Conservation (phyloP, 2,888 invertebrate species). For the Himalopsyche tibetana region DNA sequence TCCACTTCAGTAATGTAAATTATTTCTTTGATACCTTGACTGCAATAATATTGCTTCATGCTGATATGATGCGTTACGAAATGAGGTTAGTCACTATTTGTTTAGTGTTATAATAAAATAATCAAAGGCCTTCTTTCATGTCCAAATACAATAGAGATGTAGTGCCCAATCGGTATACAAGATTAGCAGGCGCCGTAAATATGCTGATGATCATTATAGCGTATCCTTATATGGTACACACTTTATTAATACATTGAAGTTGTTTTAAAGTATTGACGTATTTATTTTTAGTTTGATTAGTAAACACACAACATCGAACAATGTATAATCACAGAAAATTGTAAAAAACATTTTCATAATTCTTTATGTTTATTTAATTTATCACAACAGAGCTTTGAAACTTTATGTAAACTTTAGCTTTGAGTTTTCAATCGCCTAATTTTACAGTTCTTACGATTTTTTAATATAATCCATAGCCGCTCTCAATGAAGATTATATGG, state of each 20-base stretch:
- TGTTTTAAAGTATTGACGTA: too few species aligned
- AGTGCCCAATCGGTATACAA: slow-evolving; percentile 10
- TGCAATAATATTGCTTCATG: background rate
- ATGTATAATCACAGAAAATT: too few species aligned
- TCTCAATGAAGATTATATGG: too few species aligned
- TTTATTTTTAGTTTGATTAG: too few species aligned
- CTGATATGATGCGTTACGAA: background rate
- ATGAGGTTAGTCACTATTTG: background rate
- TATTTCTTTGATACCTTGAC: slow-evolving; percentile 10
- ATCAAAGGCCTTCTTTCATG: slow-evolving; percentile 17
- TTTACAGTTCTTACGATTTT: too few species aligned
- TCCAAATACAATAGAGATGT: background rate
- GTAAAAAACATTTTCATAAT: too few species aligned
- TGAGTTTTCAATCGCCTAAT: too few species aligned
- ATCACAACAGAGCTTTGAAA: too few species aligned
- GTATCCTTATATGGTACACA: background rate
- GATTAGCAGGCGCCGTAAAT: background rate
- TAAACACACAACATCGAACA: too few species aligned
- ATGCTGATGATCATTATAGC: background rate
- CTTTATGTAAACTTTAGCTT: too few species aligned
- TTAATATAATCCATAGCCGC: too few species aligned
- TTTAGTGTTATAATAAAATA: slow-evolving; percentile 5
- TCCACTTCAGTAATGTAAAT: background rate
- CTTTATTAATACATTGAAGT: background rate
- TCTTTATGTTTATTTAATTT: too few species aligned